Evolutionary conservation across 1,140 invertebrate genomes (phyloP), one percentile per base, ranked within the genome.

Genomic region (Drosophila carrolli): DNA sequence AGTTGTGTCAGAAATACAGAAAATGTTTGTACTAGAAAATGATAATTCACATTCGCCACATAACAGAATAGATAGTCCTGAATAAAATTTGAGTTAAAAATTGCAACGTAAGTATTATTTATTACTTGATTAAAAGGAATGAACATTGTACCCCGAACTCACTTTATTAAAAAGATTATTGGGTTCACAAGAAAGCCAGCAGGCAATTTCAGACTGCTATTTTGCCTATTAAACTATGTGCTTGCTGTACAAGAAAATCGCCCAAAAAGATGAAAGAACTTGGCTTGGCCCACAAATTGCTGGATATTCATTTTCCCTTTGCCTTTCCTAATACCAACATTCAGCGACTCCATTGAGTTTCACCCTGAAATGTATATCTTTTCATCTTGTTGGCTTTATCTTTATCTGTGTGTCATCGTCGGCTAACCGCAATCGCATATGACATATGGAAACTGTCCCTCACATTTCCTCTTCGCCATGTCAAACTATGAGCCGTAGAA

Each of bases 401-500:
- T 48, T 43, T 71, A 58, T 58, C 29, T 40, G 35, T 59, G 27
- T 66, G 62, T 66, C 62, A 66, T 66, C 60, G 41, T 37, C 37
- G 47, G 46, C 44, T 19, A 19, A 71, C 65, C 67, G 66, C 65
- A 57, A 48, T 37, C 37, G 16, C 44, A 43, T 43, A 35, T 71
- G 66, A 50, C 68, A 71, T 57, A 70, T 48, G 67, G 32, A 43
- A 40, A 40, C 29, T 40, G 32, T 47, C 29, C 48, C 9, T 3
- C n/a, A 32, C 29, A 35, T 51, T 51, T 11, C 47, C 44, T 23
- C 23, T 4, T 5, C 10, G 13, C 23, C 50, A 68, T 70, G 43
- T 47, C 43, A 35, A 71, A 70, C 43, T 71, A 47, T 65, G 78
- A 76, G 8, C 80, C 46, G 56, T 71, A 71, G 11, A 70, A 84